These are phyloP conservation scores for Machimus atricapillus DNA, from an alignment of 2,888 invertebrate genomes.

Conservation along the genomic window DNA sequence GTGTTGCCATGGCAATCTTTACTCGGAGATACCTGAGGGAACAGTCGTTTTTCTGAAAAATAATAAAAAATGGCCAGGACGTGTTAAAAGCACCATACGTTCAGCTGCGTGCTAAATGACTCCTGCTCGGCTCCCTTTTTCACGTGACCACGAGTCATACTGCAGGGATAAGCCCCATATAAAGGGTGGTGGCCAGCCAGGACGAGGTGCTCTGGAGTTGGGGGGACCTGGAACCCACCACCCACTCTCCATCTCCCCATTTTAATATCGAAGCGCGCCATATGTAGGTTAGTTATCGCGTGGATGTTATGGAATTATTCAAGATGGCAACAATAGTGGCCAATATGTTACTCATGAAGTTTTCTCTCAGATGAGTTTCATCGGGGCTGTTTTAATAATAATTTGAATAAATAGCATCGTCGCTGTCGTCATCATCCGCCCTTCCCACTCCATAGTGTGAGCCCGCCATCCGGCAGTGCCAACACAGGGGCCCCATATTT, in stretches of 20 bases:
- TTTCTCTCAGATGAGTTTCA: not conserved
- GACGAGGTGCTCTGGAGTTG: not conserved
- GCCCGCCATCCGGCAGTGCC: not conserved
- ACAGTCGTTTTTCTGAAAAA: not conserved
- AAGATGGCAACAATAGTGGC: not conserved
- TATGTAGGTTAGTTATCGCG: slow-evolving; percentile 7
- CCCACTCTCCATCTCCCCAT: not conserved
- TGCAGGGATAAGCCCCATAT: not conserved
- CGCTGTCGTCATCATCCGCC: not conserved
- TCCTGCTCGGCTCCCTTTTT: not conserved
- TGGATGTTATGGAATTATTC: not conserved
- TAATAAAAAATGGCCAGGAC: not conserved
- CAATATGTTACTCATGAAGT: not conserved
- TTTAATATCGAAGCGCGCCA: not conserved
- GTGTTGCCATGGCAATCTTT: slow-evolving; percentile 2
- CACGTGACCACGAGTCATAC: not conserved
- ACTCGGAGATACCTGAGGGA: not conserved
- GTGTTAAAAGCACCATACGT: not conserved
- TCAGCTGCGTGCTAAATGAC: not conserved
- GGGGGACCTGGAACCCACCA: not conserved
- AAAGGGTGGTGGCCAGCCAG: not conserved
- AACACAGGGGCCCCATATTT: not conserved
- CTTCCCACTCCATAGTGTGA: not conserved
- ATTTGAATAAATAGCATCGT: not conserved
- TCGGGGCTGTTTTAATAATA: not conserved